Evolutionary conservation across 1,140 invertebrate genomes (phyloP).

Genomic region (Ostrea edulis): DNA sequence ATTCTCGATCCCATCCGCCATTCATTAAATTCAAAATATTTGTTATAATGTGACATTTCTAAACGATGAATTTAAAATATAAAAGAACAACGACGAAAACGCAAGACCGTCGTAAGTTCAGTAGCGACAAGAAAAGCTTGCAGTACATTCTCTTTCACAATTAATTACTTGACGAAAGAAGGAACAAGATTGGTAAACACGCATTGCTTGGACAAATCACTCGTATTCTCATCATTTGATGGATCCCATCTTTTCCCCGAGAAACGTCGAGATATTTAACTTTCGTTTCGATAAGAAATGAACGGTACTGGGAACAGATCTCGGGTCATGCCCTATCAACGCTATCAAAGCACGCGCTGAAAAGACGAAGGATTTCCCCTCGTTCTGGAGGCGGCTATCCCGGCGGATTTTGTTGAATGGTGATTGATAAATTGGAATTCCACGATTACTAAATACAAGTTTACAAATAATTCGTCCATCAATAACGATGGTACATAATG

Average conservation of each 20-base stretch:
- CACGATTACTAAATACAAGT: conserved; percentile 3
- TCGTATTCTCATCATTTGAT: not conserved
- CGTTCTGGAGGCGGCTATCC: not conserved
- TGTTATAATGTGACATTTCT: too few relatives aligned
- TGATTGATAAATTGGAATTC: conserved; percentile 10
- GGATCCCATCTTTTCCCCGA: conserved; percentile 2
- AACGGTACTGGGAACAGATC: not conserved
- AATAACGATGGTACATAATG: not conserved
- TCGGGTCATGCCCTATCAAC: conserved; percentile 23
- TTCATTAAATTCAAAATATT: too few relatives aligned
- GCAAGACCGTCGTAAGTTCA: not conserved
- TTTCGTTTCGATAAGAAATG: conserved; percentile 28
- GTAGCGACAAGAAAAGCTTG: not conserved
- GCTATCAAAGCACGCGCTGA: conserved; percentile 22
- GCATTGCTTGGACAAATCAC: not conserved
- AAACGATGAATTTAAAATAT: too few relatives aligned
- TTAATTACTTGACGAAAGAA: not conserved
- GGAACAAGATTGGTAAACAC: not conserved
- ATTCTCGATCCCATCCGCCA: too few relatives aligned
- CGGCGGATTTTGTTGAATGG: not conserved
- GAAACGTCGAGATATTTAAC: conserved; percentile 11
- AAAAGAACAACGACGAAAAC: not conserved
- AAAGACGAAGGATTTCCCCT: not conserved
- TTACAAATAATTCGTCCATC: conserved; percentile 17
- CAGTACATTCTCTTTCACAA: not conserved